These are phyloP conservation scores for Pogonocichla stellata DNA, from an alignment of 2,113 vertebrate species.

Conservation along the genomic window DNA sequence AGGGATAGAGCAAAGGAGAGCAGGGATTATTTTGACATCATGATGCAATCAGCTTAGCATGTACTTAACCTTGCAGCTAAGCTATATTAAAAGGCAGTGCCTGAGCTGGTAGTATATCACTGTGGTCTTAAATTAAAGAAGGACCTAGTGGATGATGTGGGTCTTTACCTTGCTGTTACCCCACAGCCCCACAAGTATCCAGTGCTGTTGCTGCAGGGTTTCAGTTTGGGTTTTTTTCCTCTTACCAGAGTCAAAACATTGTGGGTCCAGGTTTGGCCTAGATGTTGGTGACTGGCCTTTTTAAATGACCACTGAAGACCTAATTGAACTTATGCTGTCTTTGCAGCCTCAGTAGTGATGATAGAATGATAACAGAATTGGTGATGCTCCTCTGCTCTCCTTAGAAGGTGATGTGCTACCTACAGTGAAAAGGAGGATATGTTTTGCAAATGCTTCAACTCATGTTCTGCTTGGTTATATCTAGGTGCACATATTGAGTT, in stretches of 20 bases:
- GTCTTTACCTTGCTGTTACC: neutral
- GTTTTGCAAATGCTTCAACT: neutral
- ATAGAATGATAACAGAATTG: neutral
- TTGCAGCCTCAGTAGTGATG: neutral
- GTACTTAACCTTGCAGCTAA: conserved; percentile 10
- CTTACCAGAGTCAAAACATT: neutral
- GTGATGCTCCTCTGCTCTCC: neutral
- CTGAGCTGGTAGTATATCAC: neutral
- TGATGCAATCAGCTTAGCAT: neutral
- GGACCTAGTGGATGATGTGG: neutral
- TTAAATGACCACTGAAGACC: neutral
- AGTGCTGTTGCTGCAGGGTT: neutral
- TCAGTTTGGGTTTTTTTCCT: neutral
- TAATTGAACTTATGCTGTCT: neutral
- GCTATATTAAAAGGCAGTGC: neutral
- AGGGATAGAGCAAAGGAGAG: neutral
- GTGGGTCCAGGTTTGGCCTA: neutral
- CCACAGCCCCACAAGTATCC: neutral
- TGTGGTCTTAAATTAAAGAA: neutral
- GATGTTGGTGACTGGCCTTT: neutral
- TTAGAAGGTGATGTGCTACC: neutral
- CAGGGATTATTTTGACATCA: neutral
- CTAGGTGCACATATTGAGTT: neutral
- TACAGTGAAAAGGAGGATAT: neutral
- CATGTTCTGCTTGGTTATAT: neutral